Percentiles rank a stretch among this genome's conserved stretches.
Conservation (phyloP, 2,113 vertebrate species). For the Megaceryle maxima region DNA sequence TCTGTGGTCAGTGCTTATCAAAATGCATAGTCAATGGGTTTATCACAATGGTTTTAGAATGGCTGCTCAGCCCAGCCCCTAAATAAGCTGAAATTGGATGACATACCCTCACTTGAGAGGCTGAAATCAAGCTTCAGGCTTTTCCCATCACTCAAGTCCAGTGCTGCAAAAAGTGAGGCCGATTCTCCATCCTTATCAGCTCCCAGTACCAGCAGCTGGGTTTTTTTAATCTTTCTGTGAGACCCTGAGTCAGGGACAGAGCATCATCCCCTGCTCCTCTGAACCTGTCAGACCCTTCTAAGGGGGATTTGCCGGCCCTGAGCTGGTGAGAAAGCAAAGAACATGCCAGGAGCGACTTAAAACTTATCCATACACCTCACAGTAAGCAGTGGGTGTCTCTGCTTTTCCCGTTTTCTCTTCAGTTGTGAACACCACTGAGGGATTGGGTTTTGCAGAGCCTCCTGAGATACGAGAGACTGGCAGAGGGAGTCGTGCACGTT, state of each 20-base stretch:
- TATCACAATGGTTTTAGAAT: rapidly evolving
- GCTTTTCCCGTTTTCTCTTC: rapidly evolving
- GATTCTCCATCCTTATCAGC: neutral
- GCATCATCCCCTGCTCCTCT: neutral
- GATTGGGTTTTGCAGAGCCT: rapidly evolving
- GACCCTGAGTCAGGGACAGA: rapidly evolving
- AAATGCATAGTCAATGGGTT: rapidly evolving
- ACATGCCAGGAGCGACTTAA: rapidly evolving
- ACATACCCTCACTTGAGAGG: rapidly evolving
- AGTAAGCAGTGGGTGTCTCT: rapidly evolving
- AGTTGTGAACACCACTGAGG: rapidly evolving
- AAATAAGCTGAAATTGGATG: rapidly evolving
- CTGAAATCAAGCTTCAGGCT: rapidly evolving
- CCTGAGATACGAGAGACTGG: neutral
- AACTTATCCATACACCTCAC: rapidly evolving
- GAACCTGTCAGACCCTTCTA: neutral
- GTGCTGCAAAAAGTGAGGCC: rapidly evolving
- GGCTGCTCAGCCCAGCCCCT: neutral
- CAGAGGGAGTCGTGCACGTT: rapidly evolving
- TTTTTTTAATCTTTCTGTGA: neutral
- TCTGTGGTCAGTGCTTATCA: rapidly evolving
- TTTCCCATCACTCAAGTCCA: rapidly evolving
- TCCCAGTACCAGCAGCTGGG: rapidly evolving
- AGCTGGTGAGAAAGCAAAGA: neutral
- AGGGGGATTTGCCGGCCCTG: rapidly evolving